Evolutionary conservation across 2,113 vertebrate species (phyloP).

Genomic region (Edolisoma coerulescens): DNA sequence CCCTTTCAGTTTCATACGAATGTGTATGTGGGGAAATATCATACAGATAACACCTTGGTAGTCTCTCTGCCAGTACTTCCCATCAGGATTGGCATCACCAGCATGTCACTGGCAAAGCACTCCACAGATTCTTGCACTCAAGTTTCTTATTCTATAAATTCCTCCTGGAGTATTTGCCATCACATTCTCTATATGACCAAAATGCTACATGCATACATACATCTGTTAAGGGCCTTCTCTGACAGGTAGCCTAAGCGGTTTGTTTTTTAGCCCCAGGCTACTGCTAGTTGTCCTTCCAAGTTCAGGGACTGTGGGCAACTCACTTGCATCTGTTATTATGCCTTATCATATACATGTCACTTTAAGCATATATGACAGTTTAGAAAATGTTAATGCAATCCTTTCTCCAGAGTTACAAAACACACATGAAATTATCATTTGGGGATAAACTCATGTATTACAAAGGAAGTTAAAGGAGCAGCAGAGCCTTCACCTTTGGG

Average conservation of each 20-base stretch:
- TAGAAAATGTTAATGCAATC: neutral
- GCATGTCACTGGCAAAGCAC: neutral
- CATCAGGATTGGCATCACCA: neutral
- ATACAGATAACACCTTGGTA: neutral
- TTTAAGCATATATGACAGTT: neutral
- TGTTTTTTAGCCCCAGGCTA: neutral
- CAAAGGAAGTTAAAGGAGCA: neutral
- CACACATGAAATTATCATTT: neutral
- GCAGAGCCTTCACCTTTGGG: fast-evolving
- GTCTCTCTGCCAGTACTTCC: neutral
- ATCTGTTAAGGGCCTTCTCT: neutral
- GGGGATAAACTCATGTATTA: neutral
- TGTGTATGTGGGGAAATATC: neutral
- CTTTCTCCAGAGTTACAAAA: neutral
- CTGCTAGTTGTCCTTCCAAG: neutral
- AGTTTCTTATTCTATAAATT: neutral
- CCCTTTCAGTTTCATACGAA: neutral
- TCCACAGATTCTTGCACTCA: neutral
- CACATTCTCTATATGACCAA: neutral
- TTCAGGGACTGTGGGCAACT: neutral
- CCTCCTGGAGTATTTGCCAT: neutral
- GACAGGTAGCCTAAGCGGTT: neutral
- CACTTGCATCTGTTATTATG: neutral
- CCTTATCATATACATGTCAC: neutral
- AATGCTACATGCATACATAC: neutral